Conservation (phyloP, 2,888 invertebrate genomes). For the Drosophila borealis region DNA sequence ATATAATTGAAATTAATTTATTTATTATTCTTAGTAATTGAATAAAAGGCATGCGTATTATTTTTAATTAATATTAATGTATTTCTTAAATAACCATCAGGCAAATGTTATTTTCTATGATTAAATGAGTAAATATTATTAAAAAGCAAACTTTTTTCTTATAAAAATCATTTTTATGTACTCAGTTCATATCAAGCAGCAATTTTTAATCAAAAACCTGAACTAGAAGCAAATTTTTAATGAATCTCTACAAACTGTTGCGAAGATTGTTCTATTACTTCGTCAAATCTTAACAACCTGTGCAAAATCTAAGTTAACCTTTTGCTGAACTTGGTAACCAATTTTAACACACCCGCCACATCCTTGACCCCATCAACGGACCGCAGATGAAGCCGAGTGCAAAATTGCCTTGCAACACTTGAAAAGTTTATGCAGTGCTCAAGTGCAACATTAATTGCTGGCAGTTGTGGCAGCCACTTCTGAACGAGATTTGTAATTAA, state of each 20-base stretch:
- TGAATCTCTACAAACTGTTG: constrained; percentile 28
- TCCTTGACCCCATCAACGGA: constrained; percentile 37
- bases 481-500: constrained; percentile 64
- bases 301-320: constrained; percentile 30
- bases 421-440: constrained; percentile 66
- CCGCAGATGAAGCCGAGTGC: constrained; percentile 73
- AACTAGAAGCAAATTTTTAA: constrained; percentile 37
- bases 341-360: constrained; percentile 29
- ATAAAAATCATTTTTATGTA: too few species aligned
- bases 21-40: too few species aligned
- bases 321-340: constrained; percentile 34
- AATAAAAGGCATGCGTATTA: too few species aligned
- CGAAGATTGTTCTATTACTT: constrained; percentile 40
- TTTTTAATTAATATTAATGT: too few species aligned
- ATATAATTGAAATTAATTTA: too few species aligned
- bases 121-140: neutral
- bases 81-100: too few species aligned
- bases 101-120: too few species aligned
- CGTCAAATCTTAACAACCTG: constrained; percentile 32
- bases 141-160: neutral
- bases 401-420: constrained; percentile 73
- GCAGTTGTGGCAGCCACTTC: constrained; percentile 54
- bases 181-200: neutral
- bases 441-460: constrained; percentile 75
- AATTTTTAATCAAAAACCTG: constrained; percentile 19